Percentiles rank a stretch among this genome's conserved stretches.
Evolutionary conservation across 2,113 vertebrate genomes (phyloP).

Genomic region (Piprites chloris): DNA sequence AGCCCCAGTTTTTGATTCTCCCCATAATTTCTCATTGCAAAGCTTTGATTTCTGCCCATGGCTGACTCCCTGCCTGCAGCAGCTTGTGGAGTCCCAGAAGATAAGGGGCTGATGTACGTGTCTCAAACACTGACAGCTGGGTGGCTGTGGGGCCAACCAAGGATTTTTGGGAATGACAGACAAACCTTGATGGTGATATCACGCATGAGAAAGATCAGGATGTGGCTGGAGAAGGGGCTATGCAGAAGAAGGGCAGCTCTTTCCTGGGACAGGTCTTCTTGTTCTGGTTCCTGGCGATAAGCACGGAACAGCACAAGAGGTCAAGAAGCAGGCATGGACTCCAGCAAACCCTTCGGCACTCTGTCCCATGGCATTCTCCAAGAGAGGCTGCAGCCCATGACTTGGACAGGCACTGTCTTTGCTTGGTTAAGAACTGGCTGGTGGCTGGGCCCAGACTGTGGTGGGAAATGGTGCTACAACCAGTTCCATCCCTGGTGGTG

Average conservation of each 20-base stretch:
- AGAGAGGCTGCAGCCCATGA: neutral
- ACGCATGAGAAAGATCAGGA: neutral
- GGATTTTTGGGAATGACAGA: no score
- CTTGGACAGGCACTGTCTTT: no score
- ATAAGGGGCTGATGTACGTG: no score
- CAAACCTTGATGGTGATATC: neutral
- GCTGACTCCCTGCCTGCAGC: accelerated
- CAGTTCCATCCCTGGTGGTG: neutral
- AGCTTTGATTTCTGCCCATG: accelerated
- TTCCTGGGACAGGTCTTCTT: neutral
- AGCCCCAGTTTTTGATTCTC: neutral
- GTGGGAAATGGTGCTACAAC: neutral
- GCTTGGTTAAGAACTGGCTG: neutral
- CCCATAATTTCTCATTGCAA: neutral
- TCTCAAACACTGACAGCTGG: neutral
- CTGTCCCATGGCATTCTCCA: neutral
- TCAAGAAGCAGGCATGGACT: no score
- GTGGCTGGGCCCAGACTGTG: no score
- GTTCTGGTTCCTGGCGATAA: neutral
- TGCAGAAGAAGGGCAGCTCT: neutral
- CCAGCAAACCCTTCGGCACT: neutral
- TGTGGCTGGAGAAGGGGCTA: neutral
- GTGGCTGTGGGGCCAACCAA: neutral
- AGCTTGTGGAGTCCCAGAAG: neutral
- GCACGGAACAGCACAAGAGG: accelerated